Evolutionary conservation across 2,888 invertebrate genomes (phyloP), one percentile per base, ranked within the genome.

Genomic region (Lomographa bimaculata): DNA sequence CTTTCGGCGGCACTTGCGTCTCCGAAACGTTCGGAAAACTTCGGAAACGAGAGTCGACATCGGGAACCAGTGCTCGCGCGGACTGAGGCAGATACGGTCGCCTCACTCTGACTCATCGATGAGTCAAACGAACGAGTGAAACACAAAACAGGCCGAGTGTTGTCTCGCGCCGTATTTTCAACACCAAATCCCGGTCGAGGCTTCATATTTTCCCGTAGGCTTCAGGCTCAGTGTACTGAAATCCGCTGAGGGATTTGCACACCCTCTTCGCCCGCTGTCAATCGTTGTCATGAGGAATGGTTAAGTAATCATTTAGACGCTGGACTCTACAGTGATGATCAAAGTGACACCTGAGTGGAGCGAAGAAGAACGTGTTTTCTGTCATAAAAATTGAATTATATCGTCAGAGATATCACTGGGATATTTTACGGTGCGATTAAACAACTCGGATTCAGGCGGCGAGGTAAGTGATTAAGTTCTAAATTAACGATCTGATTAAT

Each of bases 171-270:
- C 28, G 65, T 70, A 70, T 71, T 79, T 76, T 71, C 70, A 73
- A 66, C 71, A 45, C 42, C 52, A 67, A 70, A 71, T 80, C 86
- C 84, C 80, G 80, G 79, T 69, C 72, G 77, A 76, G 79, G 82
- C 79, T 81, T 77, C 70, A 76, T 71, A 75, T 82, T 85, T 83
- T 86, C 83, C 82, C 73, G 82, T 81, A 84, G 81, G 78, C 76
- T 81, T 76, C 71, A 72, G 68, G 67, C 67, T 79, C 79, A 85
- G 84, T 87, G 64, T 66, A 60, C 77, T 77, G 71, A 71, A 77
- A 67, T 60, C 50, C 63, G 63, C 55, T 54, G 61, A 42, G 68
- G 54, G 64, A 61, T 54, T 47, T 42, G 50, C 48, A 64, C 67
- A 59, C 45, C 41, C 28, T 42, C 46, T 35, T 38, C 28, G 1